Percentiles rank a stretch among this genome's conserved stretches.
Evolutionary conservation across 2,888 invertebrate species (phyloP).

Genomic region (Drosophila aldrichi): DNA sequence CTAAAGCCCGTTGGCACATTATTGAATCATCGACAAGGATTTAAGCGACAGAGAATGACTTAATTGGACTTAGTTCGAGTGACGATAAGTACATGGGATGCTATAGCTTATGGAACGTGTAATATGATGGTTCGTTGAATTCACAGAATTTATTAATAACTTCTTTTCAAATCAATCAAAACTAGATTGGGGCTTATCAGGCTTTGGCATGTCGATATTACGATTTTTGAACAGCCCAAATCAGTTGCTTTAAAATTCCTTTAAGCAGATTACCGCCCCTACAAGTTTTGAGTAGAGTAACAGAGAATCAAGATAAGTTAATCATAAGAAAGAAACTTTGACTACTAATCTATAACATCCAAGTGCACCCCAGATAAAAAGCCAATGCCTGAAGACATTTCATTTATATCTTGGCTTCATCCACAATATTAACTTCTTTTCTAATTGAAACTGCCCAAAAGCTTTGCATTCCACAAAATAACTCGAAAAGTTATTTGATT

Average conservation of each 20-base stretch:
- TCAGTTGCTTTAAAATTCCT: neutral
- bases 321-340: neutral
- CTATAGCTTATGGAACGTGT: too few relatives aligned
- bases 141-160: neutral
- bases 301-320: neutral
- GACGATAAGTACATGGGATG: neutral
- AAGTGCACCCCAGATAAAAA: neutral
- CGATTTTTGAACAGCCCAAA: neutral
- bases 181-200: neutral
- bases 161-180: neutral
- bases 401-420: neutral
- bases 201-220: neutral
- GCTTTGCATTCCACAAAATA: neutral
- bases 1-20: slow-evolving; percentile 18
- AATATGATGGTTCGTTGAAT: neutral
- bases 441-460: neutral
- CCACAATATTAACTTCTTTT: too few relatives aligned
- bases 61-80: neutral
- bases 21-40: slow-evolving; percentile 14
- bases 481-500: neutral
- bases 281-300: neutral
- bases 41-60: neutral
- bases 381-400: neutral
- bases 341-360: neutral
- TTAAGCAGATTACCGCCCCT: neutral